These are phyloP conservation scores for Caracal caracal DNA, from an alignment of 2,113 vertebrate genomes.

Conservation along the genomic window DNA sequence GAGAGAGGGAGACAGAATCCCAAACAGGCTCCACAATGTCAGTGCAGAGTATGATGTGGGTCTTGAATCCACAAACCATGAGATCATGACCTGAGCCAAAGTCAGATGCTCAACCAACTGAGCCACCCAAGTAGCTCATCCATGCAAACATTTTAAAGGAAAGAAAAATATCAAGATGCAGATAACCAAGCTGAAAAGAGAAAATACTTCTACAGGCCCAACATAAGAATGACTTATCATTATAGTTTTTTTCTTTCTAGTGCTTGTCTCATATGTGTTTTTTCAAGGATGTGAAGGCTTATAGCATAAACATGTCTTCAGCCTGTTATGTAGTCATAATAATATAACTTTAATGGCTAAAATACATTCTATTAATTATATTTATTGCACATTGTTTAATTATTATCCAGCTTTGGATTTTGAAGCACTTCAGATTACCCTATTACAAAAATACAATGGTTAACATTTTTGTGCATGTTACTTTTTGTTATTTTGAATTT, in stretches of 20 bases:
- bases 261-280: neutral
- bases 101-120: too few relatives aligned
- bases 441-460: neutral
- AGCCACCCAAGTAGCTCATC: too few relatives aligned
- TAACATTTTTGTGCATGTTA: neutral
- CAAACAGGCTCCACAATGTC: too few relatives aligned
- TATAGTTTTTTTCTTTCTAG: neutral
- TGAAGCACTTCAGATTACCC: neutral
- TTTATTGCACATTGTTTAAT: neutral
- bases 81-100: too few relatives aligned
- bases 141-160: neutral
- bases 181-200: neutral
- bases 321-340: neutral
- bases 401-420: neutral
- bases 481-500: slow-evolving; percentile 3
- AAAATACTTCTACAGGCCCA: neutral
- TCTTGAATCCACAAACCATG: too few relatives aligned
- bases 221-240: neutral
- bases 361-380: neutral
- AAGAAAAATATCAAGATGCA: slow-evolving; percentile 36
- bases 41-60: too few relatives aligned
- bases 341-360: neutral
- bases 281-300: neutral
- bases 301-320: neutral
- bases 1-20: too few relatives aligned